Percentiles rank a stretch among this genome's conserved stretches.
Conservation (phyloP, 2,888 invertebrate species). For the Macrosoma leucophasiata region DNA sequence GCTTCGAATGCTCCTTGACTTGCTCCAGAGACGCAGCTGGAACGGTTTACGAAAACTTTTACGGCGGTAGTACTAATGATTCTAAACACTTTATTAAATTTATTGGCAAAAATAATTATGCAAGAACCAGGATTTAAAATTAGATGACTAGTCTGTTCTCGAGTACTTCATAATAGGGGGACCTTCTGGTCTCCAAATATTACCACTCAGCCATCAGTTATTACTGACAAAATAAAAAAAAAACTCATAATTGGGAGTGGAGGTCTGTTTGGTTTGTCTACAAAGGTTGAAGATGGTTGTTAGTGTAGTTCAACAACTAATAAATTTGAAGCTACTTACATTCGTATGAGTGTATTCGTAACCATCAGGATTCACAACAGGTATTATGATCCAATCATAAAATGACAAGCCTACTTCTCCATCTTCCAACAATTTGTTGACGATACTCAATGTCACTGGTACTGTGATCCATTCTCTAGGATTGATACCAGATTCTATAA, state of each 20-base stretch:
- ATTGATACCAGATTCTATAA: constrained; percentile 78
- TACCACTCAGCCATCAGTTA: too few relatives aligned
- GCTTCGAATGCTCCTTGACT: constrained; percentile 72
- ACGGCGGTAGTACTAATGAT: too few relatives aligned
- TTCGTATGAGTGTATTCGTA: constrained; percentile 78
- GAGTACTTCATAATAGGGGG: too few relatives aligned
- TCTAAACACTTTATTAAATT: too few relatives aligned
- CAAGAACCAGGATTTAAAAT: too few relatives aligned
- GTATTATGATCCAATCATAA: constrained; percentile 81
- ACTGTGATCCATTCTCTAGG: constrained; percentile 85
- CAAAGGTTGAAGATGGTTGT: neutral
- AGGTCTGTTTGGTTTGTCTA: neutral
- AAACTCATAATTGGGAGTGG: too few relatives aligned
- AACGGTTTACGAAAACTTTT: too few relatives aligned
- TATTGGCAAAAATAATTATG: too few relatives aligned
- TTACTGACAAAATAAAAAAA: too few relatives aligned
- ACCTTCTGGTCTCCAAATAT: too few relatives aligned
- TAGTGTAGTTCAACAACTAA: neutral
- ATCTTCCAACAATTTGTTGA: constrained; percentile 75
- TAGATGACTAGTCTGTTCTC: too few relatives aligned
- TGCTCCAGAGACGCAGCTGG: constrained; percentile 80
- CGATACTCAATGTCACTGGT: constrained; percentile 77
- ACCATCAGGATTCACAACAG: constrained; percentile 83
- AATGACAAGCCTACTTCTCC: constrained; percentile 52
- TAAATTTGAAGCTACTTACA: constrained; percentile 49